phyloP scores from a whole-genome alignment of 1,140 invertebrate species.

The Druon quercuslanigerum region DNA sequence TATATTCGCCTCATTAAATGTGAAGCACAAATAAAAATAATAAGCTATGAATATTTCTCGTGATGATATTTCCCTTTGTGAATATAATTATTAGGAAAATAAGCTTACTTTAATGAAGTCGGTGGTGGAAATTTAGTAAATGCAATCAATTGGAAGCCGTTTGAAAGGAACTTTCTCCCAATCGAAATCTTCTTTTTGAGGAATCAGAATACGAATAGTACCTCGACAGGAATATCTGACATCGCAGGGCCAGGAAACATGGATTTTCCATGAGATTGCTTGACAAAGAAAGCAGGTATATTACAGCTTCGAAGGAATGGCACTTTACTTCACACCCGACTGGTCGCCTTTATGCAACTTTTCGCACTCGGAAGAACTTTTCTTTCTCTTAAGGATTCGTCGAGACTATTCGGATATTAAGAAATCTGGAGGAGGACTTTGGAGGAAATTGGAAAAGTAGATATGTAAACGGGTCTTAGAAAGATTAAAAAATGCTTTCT shows the following conservation, averaged over 20 bases:
- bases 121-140: no score
- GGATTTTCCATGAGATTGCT: conserved; percentile 13
- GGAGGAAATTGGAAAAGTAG: background rate
- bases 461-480: no score
- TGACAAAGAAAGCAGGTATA: conserved; percentile 23
- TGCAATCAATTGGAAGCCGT: background rate
- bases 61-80: no score
- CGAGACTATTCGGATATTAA: conserved; percentile 3
- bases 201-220: background rate
- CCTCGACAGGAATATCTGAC: conserved; percentile 7
- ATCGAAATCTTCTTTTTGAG: background rate
- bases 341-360: conserved; percentile 26
- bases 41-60: no score
- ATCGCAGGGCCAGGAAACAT: conserved; percentile 12
- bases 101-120: no score
- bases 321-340: conserved; percentile 19
- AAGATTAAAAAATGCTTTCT: no score
- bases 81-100: no score
- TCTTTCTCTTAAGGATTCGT: background rate
- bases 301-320: conserved; percentile 14
- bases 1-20: no score
- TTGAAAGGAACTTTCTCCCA: background rate
- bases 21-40: no score
- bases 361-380: conserved; percentile 8
- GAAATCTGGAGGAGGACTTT: background rate